Evolutionary conservation across 2,888 invertebrate genomes (phyloP), one percentile per base, ranked within the genome.

Genomic region (Blastobasis adustella): DNA sequence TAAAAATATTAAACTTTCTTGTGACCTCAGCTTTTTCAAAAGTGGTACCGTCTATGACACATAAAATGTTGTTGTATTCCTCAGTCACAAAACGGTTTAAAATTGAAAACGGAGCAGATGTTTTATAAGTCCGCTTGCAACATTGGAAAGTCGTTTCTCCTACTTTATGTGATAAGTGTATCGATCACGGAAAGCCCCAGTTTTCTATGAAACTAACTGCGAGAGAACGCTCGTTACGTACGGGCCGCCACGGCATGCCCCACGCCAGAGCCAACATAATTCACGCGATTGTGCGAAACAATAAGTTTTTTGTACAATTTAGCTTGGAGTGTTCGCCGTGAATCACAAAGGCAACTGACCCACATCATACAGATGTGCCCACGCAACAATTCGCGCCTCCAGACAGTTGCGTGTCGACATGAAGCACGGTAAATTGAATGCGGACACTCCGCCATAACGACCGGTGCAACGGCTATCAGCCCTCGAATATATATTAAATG

Each of bases 401-500:
- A 63, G 73, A 74, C 79, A 74, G 78, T 84, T 83, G 82, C 82
- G 79, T 82, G 83, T 75, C 76, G 76, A 81, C 76, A 69, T 73
- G 73, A 71, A 71, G 63, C 69, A 70, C 73, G 65, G 72, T 78
- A 79, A 82, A 83, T 86, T 86, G 80, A 83, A 85, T 79, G 75
- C 73, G 66, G 65, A 73, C 73, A 73, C 75, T 75, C 63, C 65
- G 71, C 71, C 78, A 71, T 71, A 74, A 73, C 70, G 68, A 73
- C 68, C 69, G 62, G 67, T 69, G 70, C 23, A 23, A 23, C 23
- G 23, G 67, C 70, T 67, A 74, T 71, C 77, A 76, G 73, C 76
- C 80, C 76, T 78, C 76, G 71, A 79, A 83, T 79, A 72, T 65
- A 77, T 70, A 82, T 83, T 80, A 82, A 83, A 85, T 76, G 79